Percentiles rank a stretch among this genome's conserved stretches.
These are phyloP conservation scores for Mamestra configurata DNA, from an alignment of 1,140 invertebrate species.

Conservation along the genomic window DNA sequence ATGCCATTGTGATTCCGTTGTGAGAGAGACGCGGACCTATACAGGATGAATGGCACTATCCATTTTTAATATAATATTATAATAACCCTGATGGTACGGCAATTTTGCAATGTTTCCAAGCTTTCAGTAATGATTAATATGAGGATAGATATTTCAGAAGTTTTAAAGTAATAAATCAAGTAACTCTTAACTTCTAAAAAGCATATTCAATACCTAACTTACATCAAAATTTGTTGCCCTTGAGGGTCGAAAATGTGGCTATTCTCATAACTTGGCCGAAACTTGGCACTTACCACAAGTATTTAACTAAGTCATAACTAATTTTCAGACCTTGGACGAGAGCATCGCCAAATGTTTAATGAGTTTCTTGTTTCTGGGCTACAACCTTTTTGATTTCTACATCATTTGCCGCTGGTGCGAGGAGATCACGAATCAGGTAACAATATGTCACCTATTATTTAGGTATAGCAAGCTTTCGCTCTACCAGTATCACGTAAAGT, in stretches of 20 bases:
- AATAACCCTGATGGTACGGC: no score
- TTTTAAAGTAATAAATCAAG: background rate
- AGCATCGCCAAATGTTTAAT: conserved; percentile 66
- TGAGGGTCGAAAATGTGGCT: background rate
- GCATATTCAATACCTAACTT: background rate
- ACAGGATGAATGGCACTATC: no score
- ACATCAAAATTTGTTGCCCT: background rate
- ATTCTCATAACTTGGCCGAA: background rate
- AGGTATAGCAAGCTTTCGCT: no score
- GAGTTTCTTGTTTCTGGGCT: conserved; percentile 70
- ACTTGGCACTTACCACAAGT: background rate
- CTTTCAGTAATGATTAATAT: no score
- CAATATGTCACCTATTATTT: no score
- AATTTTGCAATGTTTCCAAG: no score
- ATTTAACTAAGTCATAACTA: background rate
- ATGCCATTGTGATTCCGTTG: no score
- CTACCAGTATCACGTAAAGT: no score
- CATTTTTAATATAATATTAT: no score
- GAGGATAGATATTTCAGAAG: no score
- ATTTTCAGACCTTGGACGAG: conserved; percentile 65
- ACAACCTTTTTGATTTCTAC: conserved; percentile 69
- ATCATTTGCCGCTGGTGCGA: conserved; percentile 74
- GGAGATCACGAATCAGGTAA: conserved; percentile 71
- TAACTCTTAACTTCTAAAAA: background rate
- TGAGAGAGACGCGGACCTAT: no score